Evolutionary conservation across 2,113 vertebrate genomes (phyloP).

Genomic region (Symphodus melops): DNA sequence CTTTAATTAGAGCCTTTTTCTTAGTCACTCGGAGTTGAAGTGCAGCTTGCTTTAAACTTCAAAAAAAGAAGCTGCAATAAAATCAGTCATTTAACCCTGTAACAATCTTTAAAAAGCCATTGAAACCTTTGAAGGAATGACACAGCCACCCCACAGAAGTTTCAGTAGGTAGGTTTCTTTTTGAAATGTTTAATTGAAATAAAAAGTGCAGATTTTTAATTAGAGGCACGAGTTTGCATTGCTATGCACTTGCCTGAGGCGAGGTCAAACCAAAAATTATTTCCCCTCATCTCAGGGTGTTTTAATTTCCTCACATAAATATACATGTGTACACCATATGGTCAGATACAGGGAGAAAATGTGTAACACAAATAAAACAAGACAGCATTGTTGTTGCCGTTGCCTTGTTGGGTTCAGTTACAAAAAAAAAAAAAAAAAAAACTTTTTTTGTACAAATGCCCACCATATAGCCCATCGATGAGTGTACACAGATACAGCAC

Average conservation of each 20-base stretch:
- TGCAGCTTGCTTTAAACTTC: no score
- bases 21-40: no score
- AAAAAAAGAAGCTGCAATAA: neutral
- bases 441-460: slow-evolving; percentile 15
- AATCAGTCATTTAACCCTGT: neutral
- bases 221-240: neutral
- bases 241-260: neutral
- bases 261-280: neutral
- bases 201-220: neutral
- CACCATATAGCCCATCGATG: neutral
- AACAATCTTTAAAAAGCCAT: neutral
- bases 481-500: slow-evolving; percentile 22
- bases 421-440: no score
- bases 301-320: neutral
- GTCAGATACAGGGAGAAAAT: neutral
- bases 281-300: neutral
- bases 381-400: neutral
- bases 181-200: neutral
- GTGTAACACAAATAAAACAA: neutral
- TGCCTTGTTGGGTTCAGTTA: neutral
- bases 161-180: neutral
- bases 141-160: neutral
- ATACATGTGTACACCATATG: neutral
- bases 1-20: no score
- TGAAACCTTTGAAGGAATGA: neutral